Percentiles rank a stretch among this genome's conserved stretches.
Evolutionary conservation across 2,797 vertebrate genomes (phyloP).

Genomic region (Spatula clypeata): DNA sequence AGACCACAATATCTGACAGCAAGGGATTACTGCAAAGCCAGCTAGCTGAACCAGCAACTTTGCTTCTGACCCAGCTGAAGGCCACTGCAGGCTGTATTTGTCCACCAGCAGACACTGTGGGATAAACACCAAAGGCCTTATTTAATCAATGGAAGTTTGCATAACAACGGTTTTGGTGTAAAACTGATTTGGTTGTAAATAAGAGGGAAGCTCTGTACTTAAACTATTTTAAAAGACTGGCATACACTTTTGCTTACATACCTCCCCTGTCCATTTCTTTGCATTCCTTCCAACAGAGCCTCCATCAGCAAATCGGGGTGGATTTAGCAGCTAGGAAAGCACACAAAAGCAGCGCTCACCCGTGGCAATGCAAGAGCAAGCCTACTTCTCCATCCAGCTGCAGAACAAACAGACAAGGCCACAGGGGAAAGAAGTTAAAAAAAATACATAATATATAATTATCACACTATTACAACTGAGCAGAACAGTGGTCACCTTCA

Average conservation of each 20-base stretch:
- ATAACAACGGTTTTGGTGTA: neutral
- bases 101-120: neutral
- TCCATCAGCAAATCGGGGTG: constrained; percentile 78
- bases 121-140: neutral
- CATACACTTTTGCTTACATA: constrained; percentile 50
- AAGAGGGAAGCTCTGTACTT: neutral
- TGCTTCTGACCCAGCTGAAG: neutral
- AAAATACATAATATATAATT: neutral
- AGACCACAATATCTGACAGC: neutral
- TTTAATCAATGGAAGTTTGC: neutral
- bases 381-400: constrained; percentile 17
- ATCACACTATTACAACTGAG: neutral
- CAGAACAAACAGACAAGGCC: constrained; percentile 10
- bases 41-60: neutral
- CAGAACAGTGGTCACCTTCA: neutral
- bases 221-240: neutral
- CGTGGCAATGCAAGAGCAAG: constrained; percentile 2
- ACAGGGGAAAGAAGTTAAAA: neutral
- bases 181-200: neutral
- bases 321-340: constrained; percentile 33
- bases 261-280: constrained; percentile 74
- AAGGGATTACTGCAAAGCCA: neutral
- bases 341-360: neutral
- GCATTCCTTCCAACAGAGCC: constrained; percentile 84
- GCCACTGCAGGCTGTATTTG: neutral